phyloP scores from a whole-genome alignment of 2,797 vertebrate species.

The Tokudaia tokunoshimensis region DNA sequence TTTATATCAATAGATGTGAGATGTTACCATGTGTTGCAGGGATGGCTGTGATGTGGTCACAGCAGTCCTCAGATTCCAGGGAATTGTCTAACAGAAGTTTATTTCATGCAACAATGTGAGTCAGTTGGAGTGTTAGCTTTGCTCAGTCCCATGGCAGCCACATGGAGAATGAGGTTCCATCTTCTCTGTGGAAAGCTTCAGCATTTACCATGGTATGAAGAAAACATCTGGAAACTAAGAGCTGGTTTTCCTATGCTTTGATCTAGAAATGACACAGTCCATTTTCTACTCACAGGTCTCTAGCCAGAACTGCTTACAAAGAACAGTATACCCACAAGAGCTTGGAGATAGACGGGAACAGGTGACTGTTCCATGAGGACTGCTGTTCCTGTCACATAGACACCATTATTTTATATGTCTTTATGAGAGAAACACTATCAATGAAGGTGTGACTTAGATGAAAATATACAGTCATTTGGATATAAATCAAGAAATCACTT shows the following conservation, averaged over 20 bases:
- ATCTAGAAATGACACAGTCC: neutral
- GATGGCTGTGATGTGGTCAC: neutral
- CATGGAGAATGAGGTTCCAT: neutral
- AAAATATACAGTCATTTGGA: constrained; percentile 20
- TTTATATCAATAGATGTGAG: neutral
- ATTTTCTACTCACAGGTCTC: neutral
- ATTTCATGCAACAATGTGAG: neutral
- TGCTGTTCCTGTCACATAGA: neutral
- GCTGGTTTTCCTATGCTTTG: constrained; percentile 11
- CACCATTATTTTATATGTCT: neutral
- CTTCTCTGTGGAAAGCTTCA: neutral
- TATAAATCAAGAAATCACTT: neutral
- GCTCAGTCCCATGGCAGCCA: neutral
- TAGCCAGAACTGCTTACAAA: neutral
- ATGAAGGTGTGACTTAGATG: neutral
- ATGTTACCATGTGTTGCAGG: neutral
- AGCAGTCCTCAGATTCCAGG: neutral
- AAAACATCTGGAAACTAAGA: constrained; percentile 1
- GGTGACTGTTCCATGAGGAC: neutral
- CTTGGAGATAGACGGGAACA: neutral
- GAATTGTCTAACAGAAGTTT: neutral
- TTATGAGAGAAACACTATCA: neutral
- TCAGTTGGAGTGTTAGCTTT: neutral
- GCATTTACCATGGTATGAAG: neutral
- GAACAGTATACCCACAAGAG: neutral